Conservation (phyloP, 2,113 vertebrate species). For the Lagenorhynchus albirostris region DNA sequence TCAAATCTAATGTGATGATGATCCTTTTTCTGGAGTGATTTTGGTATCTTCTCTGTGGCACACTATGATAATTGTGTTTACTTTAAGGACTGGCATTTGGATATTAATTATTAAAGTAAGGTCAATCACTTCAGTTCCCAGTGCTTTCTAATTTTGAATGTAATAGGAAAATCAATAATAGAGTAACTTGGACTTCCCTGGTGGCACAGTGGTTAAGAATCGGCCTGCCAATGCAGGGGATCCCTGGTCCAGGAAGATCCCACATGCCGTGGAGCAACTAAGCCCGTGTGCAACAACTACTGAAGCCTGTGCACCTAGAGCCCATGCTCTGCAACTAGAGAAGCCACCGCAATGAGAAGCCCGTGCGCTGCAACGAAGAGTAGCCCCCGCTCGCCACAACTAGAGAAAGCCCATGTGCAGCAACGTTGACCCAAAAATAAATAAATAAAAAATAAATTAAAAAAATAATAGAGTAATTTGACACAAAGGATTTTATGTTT, state of each 20-base stretch:
- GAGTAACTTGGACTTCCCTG: background rate
- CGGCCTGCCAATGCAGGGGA: too few species aligned
- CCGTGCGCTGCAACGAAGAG: too few species aligned
- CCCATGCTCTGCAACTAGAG: too few species aligned
- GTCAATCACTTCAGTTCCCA: background rate
- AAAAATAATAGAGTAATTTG: background rate
- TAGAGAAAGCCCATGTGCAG: too few species aligned
- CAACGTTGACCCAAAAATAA: too few species aligned
- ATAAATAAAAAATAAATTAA: too few species aligned
- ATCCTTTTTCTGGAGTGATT: background rate
- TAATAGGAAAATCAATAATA: background rate
- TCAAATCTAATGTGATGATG: background rate
- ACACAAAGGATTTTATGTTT: background rate
- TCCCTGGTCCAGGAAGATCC: too few species aligned
- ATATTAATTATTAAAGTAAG: background rate
- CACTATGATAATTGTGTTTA: background rate
- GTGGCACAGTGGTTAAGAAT: too few species aligned
- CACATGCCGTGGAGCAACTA: too few species aligned
- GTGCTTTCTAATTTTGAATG: background rate
- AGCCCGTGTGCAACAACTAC: too few species aligned
- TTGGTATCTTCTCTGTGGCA: background rate
- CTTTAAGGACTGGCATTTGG: background rate
- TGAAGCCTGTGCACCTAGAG: too few species aligned
- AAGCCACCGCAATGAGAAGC: too few species aligned
- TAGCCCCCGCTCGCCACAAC: fast-evolving